Base-by-base conservation (phyloP, 2,888 invertebrate genomes). In the Hartigia nigra region DNA sequence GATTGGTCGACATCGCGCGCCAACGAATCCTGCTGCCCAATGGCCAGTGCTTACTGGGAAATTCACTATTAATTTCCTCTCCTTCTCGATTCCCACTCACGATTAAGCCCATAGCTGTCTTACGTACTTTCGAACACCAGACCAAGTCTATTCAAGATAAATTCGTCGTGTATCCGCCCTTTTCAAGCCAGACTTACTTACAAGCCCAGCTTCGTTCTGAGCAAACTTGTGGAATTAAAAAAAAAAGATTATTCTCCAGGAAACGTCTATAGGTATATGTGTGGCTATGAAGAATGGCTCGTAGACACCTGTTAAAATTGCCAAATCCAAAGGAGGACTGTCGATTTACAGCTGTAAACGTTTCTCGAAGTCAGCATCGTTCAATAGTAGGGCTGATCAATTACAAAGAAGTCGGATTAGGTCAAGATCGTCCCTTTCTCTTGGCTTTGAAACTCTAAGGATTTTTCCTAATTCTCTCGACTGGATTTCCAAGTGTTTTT, bases 1-100 rank as follows among this genome's bases (percentile, higher is more conserved):
- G 82, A 82, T 82, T 82, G 82, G 82, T 32, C 82, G 39, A 55
- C 12, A 37, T 31, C 69, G 39, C 76, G 76, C 75, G 75, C 75
- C 75, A 14, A 12, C 34, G n/a, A 4, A 14, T 9, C 35, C 37
- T 31, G 75, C 72, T 31, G 55, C 23, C 55, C 55, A 55, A 55
- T 55, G 55, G 9, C 55, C 55, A 55, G 23, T 23, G 55, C 23
- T 23, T 23, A 23, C 55, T 55, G 55, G 55, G 55, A 55, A 55
- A 55, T 55, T 55, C 55, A 55, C 55, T 55, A 9, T 55, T 55
- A 23, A 55, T 55, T 55, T 55, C 55, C 55, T 55, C 55, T 55
- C 55, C 55, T 2, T 55, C 55, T 23, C 14, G 23, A 23, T 23
- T 55, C 55, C 55, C 55, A 55, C 55, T 55, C 55, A 55, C 55